phyloP scores from a whole-genome alignment of 1,140 invertebrate species.

The Ceratina australensis region DNA sequence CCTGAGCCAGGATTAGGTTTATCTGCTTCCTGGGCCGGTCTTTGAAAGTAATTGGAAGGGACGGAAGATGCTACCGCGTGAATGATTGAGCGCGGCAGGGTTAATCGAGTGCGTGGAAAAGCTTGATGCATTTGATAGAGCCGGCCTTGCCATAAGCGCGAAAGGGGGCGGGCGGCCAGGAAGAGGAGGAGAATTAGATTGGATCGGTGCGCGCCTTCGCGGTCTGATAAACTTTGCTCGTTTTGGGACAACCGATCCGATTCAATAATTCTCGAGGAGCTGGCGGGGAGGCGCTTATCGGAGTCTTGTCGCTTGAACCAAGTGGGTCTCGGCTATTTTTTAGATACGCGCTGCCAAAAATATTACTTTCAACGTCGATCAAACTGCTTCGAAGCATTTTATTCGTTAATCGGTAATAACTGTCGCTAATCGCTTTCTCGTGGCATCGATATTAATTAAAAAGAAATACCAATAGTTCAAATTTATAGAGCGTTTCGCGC shows the following conservation, averaged over 20 bases:
- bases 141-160: background rate
- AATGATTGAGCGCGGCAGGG: conserved; percentile 29
- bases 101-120: conserved; percentile 44
- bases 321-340: no score
- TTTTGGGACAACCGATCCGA: conserved; percentile 7
- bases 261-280: conserved; percentile 4
- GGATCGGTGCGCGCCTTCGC: background rate
- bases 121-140: conserved; percentile 28
- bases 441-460: no score
- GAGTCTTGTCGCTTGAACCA: no score
- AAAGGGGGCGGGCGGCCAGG: background rate
- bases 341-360: no score
- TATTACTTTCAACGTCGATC: no score
- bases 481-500: background rate
- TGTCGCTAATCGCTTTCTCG: no score
- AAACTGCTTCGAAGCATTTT: no score
- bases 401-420: no score
- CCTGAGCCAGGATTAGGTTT: conserved; percentile 41
- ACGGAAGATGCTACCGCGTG: conserved; percentile 31
- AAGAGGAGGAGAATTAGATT: conserved; percentile 8
- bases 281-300: background rate
- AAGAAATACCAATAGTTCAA: background rate
- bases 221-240: conserved; percentile 24
- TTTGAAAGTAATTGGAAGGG: conserved; percentile 48
- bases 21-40: conserved; percentile 21